Evolutionary conservation across 2,797 vertebrate species (phyloP).

Genomic region (Chaetodon trifasciatus): DNA sequence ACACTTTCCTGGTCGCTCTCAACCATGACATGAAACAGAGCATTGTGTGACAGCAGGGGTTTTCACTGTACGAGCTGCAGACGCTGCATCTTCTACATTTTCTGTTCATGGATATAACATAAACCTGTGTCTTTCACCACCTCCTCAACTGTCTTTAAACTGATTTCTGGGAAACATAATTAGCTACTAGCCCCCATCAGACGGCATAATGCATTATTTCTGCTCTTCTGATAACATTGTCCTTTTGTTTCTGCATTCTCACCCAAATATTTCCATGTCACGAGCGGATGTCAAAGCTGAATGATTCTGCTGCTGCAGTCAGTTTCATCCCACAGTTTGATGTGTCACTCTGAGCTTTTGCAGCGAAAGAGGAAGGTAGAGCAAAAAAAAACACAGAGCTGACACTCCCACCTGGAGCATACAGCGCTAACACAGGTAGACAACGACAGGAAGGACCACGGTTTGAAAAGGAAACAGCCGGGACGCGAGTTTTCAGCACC

Average conservation of each 20-base stretch:
- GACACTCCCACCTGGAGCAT: constrained; percentile 47
- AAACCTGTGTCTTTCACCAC: background rate
- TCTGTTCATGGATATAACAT: constrained; percentile 9
- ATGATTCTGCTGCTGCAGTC: constrained; percentile 29
- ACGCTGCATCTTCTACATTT: constrained; percentile 32
- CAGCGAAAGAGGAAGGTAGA: constrained; percentile 31
- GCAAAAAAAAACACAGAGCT: constrained; percentile 37
- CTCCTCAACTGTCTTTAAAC: constrained; percentile 10
- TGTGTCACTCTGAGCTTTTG: constrained; percentile 28
- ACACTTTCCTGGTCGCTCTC: constrained; percentile 56
- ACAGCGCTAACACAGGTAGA: constrained; percentile 24
- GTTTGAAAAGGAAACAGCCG: constrained; percentile 19
- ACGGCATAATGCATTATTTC: background rate
- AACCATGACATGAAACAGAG: constrained; percentile 71
- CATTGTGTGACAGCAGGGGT: constrained; percentile 61
- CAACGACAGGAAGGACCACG: constrained; percentile 14
- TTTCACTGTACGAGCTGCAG: constrained; percentile 26
- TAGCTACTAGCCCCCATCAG: background rate
- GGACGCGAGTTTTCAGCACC: constrained; percentile 9
- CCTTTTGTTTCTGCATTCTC: constrained; percentile 2
- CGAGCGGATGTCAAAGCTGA: constrained; percentile 23
- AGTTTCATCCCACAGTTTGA: constrained; percentile 31
- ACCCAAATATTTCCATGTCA: background rate
- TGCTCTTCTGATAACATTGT: background rate
- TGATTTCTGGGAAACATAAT: constrained; percentile 21